Conservation (phyloP, 2,888 invertebrate genomes). For the Apoda limacodes region DNA sequence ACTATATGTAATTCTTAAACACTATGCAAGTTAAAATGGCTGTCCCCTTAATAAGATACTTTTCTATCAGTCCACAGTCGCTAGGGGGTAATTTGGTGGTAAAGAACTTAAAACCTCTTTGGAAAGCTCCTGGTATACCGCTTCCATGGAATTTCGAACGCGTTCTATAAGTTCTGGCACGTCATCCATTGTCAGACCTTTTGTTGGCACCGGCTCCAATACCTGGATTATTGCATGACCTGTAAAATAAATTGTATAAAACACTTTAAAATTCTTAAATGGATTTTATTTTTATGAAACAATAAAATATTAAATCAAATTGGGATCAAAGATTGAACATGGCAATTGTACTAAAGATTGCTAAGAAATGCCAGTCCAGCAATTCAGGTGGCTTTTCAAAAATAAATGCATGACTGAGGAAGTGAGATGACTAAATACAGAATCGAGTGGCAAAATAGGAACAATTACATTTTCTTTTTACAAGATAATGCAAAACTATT, state of each 20-base stretch:
- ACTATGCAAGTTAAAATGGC: neutral
- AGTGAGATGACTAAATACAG: no score
- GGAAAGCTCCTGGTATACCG: constrained; percentile 57
- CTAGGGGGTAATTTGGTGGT: constrained; percentile 61
- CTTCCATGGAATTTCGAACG: constrained; percentile 59
- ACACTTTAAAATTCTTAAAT: neutral
- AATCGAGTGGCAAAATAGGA: no score
- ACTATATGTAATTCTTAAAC: no score
- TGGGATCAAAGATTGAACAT: no score
- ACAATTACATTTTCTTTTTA: no score
- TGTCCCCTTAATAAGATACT: neutral
- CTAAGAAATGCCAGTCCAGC: no score
- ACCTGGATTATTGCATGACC: constrained; percentile 67
- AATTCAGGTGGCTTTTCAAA: no score
- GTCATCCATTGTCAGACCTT: constrained; percentile 57
- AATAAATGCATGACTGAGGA: no score
- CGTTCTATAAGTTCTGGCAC: constrained; percentile 58
- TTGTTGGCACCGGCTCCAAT: constrained; percentile 63
- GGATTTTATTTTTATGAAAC: no score
- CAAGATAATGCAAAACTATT: no score
- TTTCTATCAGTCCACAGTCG: constrained; percentile 40
- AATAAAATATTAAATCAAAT: no score
- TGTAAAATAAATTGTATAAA: constrained; percentile 27
- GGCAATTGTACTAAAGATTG: no score
- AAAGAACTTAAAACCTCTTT: constrained; percentile 57